Conservation (phyloP, 1,140 invertebrate genomes). For the Oscheius sp. region DNA sequence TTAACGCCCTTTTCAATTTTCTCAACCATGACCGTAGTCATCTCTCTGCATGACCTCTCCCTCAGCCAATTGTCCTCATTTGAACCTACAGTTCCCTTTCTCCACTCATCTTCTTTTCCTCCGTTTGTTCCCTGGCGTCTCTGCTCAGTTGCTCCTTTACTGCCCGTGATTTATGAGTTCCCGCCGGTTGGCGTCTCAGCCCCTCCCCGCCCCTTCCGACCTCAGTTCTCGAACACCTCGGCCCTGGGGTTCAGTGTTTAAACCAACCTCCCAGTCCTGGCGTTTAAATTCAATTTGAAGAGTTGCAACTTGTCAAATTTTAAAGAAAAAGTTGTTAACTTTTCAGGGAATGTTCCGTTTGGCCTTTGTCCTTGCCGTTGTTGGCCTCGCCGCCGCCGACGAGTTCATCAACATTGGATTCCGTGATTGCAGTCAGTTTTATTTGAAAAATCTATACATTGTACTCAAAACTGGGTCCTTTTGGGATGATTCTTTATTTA, state of each 20-base stretch:
- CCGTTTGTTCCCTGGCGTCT: no score
- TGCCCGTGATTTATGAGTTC: conserved; percentile 2
- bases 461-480: background rate
- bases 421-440: background rate
- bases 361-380: background rate
- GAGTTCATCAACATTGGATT: background rate
- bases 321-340: no score
- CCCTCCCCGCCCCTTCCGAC: background rate
- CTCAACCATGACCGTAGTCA: no score
- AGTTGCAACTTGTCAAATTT: no score
- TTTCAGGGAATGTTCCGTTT: background rate
- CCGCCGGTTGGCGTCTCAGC: background rate
- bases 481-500: no score
- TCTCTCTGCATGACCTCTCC: no score
- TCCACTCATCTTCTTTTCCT: no score
- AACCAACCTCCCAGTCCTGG: background rate
- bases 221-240: background rate
- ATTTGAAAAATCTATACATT: background rate
- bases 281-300: background rate
- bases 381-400: background rate
- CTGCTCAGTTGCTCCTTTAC: background rate
- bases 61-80: no score
- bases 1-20: no score
- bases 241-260: no score
- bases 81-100: no score